A percentile compares a stretch with the other conserved stretches of the same genome.
phyloP scores from a whole-genome alignment of 2,797 vertebrate species.

The Brachymystax lenok region DNA sequence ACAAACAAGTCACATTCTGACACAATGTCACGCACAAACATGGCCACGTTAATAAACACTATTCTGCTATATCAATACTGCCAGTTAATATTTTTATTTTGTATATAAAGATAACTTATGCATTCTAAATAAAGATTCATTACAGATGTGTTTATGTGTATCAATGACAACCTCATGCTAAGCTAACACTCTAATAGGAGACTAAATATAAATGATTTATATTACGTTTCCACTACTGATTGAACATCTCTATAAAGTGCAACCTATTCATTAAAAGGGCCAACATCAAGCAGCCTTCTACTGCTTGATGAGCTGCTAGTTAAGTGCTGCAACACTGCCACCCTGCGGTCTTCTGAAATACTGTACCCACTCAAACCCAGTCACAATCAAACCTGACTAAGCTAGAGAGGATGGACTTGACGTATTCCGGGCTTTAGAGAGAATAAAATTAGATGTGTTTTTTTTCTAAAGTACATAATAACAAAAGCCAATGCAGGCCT shows the following conservation, averaged over 20 bases:
- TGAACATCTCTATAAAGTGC: slow-evolving; percentile 2
- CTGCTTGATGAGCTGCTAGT: neutral
- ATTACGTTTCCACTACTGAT: neutral
- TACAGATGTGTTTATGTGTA: neutral
- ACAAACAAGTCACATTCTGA: neutral
- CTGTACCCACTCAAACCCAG: neutral
- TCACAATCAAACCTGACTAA: neutral
- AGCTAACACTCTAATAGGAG: neutral
- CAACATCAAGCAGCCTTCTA: neutral
- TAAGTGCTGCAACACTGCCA: slow-evolving; percentile 53
- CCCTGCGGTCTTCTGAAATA: slow-evolving; percentile 36
- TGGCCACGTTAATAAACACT: neutral
- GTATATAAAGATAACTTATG: neutral
- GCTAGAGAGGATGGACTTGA: no score
- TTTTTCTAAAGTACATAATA: no score
- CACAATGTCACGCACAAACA: neutral
- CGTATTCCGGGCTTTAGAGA: no score
- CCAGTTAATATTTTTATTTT: neutral
- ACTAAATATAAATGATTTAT: slow-evolving; percentile 8
- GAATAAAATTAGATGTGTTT: no score
- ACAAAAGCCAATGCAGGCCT: no score
- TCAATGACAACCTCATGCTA: neutral
- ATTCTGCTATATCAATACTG: neutral
- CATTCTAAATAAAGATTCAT: neutral
- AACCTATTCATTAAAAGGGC: neutral